phyloP scores from a whole-genome alignment of 2,113 vertebrate species.

The Sorex fumeus region DNA sequence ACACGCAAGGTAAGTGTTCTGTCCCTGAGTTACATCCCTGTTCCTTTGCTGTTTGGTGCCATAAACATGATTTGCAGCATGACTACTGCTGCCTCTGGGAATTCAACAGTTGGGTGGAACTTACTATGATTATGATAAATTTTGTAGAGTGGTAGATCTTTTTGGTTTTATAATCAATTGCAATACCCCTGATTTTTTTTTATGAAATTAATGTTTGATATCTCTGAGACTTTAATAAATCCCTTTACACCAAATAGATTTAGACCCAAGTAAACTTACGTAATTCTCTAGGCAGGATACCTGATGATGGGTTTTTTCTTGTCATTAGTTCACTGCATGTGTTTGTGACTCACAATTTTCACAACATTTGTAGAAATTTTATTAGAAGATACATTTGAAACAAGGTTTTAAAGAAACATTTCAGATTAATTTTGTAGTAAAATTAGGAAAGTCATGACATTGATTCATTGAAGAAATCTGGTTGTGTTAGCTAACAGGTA shows the following conservation, averaged over 20 bases:
- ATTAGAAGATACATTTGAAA: slow-evolving; percentile 44
- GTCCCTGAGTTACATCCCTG: too few species aligned
- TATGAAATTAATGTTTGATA: slow-evolving; percentile 1
- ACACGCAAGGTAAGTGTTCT: too few species aligned
- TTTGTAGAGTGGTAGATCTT: slow-evolving; percentile 57
- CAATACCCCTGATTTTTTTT: neutral
- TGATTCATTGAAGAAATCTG: slow-evolving; percentile 10
- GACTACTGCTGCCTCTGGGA: slow-evolving; percentile 33
- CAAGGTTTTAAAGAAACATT: neutral
- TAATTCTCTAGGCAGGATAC: neutral
- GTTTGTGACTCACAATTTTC: slow-evolving; percentile 17
- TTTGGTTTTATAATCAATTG: slow-evolving; percentile 42
- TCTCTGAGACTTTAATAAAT: slow-evolving; percentile 47
- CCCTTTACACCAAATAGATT: slow-evolving; percentile 21
- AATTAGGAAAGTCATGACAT: slow-evolving; percentile 20
- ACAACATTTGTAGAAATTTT: slow-evolving; percentile 1
- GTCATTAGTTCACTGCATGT: slow-evolving; percentile 32
- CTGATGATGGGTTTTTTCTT: slow-evolving; percentile 55
- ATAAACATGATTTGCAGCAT: slow-evolving; percentile 1
- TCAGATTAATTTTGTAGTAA: neutral
- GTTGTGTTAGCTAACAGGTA: slow-evolving; percentile 28
- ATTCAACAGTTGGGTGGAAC: slow-evolving; percentile 16
- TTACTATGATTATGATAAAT: neutral
- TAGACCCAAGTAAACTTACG: slow-evolving; percentile 40
- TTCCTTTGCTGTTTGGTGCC: slow-evolving; percentile 16